Conservation (phyloP, 2,888 invertebrate species). For the Mantis religiosa region DNA sequence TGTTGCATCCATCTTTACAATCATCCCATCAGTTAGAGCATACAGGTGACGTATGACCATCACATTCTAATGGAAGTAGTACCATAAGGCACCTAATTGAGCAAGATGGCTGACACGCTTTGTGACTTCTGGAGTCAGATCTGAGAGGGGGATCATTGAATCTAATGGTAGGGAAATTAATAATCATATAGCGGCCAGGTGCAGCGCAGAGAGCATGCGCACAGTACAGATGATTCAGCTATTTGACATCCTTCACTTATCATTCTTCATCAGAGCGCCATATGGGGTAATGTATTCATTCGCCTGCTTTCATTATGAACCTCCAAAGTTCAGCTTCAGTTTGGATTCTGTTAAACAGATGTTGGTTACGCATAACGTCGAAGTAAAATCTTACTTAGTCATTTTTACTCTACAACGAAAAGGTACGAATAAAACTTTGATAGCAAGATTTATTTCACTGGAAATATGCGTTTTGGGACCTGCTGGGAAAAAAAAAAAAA, state of each 20-base stretch:
- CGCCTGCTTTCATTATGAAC: too few relatives aligned
- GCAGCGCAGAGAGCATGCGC: neutral
- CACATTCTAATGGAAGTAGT: neutral
- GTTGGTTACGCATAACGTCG: too few relatives aligned
- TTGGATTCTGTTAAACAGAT: too few relatives aligned
- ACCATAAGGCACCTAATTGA: neutral
- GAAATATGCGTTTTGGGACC: too few relatives aligned
- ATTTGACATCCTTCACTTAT: neutral
- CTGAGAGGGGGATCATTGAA: neutral
- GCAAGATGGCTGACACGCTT: neutral
- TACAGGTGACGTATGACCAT: neutral
- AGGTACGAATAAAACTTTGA: too few relatives aligned
- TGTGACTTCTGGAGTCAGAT: neutral
- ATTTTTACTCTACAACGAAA: too few relatives aligned
- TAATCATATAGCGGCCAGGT: neutral
- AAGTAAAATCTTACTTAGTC: too few relatives aligned
- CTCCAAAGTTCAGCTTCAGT: too few relatives aligned
- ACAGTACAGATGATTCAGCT: neutral
- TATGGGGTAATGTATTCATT: neutral
- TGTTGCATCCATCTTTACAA: too few relatives aligned
- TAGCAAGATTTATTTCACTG: too few relatives aligned
- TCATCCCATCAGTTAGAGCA: too few relatives aligned
- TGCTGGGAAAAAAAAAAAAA: too few relatives aligned
- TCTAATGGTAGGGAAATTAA: neutral
- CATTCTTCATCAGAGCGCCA: neutral